Conservation (phyloP, 2,797 vertebrate species). For the Amazona ochrocephala region DNA sequence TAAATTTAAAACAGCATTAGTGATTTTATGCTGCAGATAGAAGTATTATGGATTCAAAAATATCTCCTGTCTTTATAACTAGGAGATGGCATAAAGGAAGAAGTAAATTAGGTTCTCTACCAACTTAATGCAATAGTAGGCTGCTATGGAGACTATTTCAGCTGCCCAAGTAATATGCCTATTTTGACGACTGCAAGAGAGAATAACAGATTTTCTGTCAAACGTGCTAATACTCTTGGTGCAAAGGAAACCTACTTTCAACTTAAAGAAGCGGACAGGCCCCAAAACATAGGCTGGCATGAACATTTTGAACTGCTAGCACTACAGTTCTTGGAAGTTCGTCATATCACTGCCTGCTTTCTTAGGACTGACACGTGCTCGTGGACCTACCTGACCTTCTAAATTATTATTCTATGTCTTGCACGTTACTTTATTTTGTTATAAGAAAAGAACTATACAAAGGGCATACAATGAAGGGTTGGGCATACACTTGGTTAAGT, state of each 20-base stretch:
- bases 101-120: neutral
- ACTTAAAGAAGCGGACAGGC: neutral
- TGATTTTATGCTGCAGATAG: neutral
- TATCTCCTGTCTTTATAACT: neutral
- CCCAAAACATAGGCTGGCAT: neutral
- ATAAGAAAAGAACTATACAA: neutral
- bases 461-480: neutral
- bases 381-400: neutral
- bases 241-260: neutral
- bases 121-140: neutral
- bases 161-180: neutral
- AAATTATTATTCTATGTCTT: neutral
- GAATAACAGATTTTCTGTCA: neutral
- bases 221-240: neutral
- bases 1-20: neutral
- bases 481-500: neutral
- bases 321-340: neutral
- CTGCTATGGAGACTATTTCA: slow-evolving; percentile 1
- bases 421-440: neutral
- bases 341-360: neutral
- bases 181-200: neutral
- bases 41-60: neutral
- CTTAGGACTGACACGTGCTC: neutral
- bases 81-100: neutral
- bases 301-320: neutral